These are phyloP conservation scores for Cacoxenus indagator DNA, from an alignment of 2,888 invertebrate species.

Conservation along the genomic window DNA sequence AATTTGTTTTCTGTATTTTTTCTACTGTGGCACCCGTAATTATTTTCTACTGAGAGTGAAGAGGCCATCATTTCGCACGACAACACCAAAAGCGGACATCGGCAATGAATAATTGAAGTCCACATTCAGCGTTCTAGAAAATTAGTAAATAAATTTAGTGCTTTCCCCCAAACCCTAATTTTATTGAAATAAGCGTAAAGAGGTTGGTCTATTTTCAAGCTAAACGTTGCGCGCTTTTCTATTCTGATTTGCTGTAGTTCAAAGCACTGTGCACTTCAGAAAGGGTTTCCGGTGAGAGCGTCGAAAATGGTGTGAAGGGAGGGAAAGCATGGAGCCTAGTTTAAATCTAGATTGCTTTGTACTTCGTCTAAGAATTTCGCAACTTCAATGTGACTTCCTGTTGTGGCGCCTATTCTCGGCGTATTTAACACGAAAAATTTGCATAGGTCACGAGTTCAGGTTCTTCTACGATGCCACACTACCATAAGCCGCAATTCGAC, in stretches of 20 bases:
- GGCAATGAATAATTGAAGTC: slow-evolving; percentile 3
- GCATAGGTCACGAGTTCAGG: slow-evolving; percentile 68
- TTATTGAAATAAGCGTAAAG: not conserved
- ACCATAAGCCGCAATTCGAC: too few relatives aligned
- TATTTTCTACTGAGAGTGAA: not conserved
- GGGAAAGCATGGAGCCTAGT: too few relatives aligned
- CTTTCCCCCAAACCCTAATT: not conserved
- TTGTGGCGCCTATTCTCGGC: slow-evolving; percentile 47
- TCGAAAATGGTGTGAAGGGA: too few relatives aligned
- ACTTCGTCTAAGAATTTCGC: slow-evolving; percentile 35
- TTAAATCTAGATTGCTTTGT: slow-evolving; percentile 41
- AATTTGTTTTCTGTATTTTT: not conserved
- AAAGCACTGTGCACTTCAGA: too few relatives aligned
- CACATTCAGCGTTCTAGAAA: not conserved
- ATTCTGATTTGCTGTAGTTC: too few relatives aligned
- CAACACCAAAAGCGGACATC: not conserved
- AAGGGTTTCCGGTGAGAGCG: too few relatives aligned
- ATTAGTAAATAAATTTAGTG: not conserved
- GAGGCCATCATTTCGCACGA: not conserved
- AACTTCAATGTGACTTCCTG: slow-evolving; percentile 62
- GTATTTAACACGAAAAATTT: slow-evolving; percentile 47
- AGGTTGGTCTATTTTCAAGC: too few relatives aligned
- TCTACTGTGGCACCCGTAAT: not conserved
- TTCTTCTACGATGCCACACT: slow-evolving; percentile 39
- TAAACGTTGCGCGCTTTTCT: too few relatives aligned